phyloP scores from a whole-genome alignment of 64 coral and sea anemone genomes.

The Dendrophyllia cribrosa region DNA sequence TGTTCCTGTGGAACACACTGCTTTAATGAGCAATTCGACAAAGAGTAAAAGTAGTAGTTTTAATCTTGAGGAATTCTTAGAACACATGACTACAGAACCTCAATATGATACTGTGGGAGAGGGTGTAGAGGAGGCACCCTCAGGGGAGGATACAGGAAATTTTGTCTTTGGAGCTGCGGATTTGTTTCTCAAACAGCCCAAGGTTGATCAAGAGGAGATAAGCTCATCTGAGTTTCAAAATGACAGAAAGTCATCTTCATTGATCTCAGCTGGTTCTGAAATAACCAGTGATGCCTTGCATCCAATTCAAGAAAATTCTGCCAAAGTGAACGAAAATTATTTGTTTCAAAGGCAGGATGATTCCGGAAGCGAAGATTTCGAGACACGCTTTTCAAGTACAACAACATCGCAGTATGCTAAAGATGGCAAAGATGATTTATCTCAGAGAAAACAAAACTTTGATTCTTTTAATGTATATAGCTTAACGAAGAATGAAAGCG shows the following conservation, averaged over 20 bases:
- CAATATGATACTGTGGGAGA: neutral
- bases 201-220: neutral
- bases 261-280: neutral
- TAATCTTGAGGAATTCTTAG: constrained; percentile 16
- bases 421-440: neutral
- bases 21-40: neutral
- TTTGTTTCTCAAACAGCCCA: neutral
- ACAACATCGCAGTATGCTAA: neutral
- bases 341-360: neutral
- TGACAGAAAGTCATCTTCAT: neutral
- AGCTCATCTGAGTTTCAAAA: neutral
- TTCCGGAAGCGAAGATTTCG: neutral
- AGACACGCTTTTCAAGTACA: neutral
- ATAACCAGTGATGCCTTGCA: neutral
- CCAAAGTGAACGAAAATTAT: neutral
- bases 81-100: constrained; percentile 16
- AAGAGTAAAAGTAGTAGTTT: constrained; percentile 6
- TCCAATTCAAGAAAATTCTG: neutral
- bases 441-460: neutral
- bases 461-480: neutral
- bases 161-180: neutral
- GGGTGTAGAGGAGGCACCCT: neutral
- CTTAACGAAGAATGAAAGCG: neutral
- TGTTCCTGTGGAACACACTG: neutral
- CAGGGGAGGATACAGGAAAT: neutral